Conservation (phyloP, 2,888 invertebrate genomes). For the Caenorhabditis japonica region DNA sequence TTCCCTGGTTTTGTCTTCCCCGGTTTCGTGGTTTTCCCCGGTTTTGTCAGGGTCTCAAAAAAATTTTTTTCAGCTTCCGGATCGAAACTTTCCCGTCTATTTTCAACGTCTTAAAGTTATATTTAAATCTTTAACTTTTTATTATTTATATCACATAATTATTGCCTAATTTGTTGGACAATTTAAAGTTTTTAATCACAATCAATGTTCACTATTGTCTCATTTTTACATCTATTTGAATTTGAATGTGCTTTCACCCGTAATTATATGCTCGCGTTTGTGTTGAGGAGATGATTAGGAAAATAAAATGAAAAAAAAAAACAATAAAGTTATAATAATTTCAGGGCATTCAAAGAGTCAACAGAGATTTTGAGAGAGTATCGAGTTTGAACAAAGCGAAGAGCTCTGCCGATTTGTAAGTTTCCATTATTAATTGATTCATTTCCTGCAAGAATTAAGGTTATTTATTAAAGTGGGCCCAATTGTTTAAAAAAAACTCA, state of each 20-base stretch:
- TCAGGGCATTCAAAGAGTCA: constrained; percentile 24
- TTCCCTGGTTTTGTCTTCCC: too few relatives aligned
- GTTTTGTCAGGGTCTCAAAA: too few relatives aligned
- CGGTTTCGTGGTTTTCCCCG: too few relatives aligned
- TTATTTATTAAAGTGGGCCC: not conserved
- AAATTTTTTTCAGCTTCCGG: constrained; percentile 35
- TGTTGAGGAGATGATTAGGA: not conserved
- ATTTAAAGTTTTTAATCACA: too few relatives aligned
- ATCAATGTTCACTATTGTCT: not conserved
- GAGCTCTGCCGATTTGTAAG: constrained; percentile 51
- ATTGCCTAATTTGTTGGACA: not conserved
- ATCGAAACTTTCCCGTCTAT: constrained; percentile 23
- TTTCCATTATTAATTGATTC: constrained; percentile 53
- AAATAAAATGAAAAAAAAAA: not conserved
- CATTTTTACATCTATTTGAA: too few relatives aligned
- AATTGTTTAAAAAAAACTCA: constrained; percentile 27
- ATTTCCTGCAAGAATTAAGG: constrained; percentile 46
- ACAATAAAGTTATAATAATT: not conserved
- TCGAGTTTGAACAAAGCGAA: constrained; percentile 52
- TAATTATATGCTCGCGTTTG: not conserved
- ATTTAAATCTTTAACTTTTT: not conserved
- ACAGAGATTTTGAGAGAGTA: constrained; percentile 37
- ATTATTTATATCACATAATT: not conserved
- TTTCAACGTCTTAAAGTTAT: constrained; percentile 27
- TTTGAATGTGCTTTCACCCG: too few relatives aligned